Conservation (phyloP, 2,888 invertebrate species). For the Leucoma salicis region DNA sequence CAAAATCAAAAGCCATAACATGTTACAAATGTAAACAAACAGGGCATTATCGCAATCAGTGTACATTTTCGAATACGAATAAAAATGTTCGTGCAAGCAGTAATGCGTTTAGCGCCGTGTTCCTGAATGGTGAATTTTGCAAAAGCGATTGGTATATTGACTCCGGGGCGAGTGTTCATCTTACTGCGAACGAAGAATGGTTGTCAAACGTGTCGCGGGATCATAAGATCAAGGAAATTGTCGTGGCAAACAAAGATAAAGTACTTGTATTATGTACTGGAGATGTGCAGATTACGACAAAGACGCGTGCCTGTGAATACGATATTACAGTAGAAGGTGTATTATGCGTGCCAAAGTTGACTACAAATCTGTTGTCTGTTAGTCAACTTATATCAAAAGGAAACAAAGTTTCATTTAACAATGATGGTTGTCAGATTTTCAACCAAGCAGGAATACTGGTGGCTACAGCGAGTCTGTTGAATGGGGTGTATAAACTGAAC, state of each 20-base stretch:
- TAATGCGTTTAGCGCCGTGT: too few species aligned
- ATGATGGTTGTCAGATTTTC: conserved; percentile 24
- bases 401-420: conserved; percentile 16
- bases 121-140: too few species aligned
- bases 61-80: too few species aligned
- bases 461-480: conserved; percentile 21
- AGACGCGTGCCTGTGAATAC: conserved; percentile 8
- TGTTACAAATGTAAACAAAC: too few species aligned
- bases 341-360: conserved; percentile 19
- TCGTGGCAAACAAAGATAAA: conserved; percentile 29
- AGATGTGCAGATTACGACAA: conserved; percentile 18
- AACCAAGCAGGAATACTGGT: conserved; percentile 16
- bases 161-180: conserved; percentile 30
- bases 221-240: conserved; percentile 22
- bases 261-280: conserved; percentile 27
- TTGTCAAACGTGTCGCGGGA: conserved; percentile 15
- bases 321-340: conserved; percentile 20
- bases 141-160: conserved; percentile 15
- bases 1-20: too few species aligned
- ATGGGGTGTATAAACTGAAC: conserved; percentile 27
- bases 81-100: too few species aligned
- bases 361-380: conserved; percentile 16
- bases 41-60: too few species aligned
- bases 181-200: conserved; percentile 21
- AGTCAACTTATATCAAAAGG: conserved; percentile 15